Percentiles rank a stretch among this genome's conserved stretches.
These are phyloP conservation scores for Drosophila truncata DNA, from an alignment of 1,140 invertebrate genomes.

Conservation along the genomic window DNA sequence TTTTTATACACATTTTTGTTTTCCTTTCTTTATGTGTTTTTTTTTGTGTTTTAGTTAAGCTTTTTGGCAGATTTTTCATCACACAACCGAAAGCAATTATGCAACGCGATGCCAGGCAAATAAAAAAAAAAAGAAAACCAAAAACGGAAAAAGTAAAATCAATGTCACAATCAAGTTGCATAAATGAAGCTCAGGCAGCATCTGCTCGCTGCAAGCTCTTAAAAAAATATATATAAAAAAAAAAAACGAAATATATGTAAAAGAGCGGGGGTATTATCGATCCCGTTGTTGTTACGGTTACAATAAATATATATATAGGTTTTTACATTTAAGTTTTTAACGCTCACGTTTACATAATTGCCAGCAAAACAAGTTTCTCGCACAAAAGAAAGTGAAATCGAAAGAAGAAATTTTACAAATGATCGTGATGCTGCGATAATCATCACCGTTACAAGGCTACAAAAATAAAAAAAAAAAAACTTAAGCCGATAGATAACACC, in stretches of 20 bases:
- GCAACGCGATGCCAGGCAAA: conserved; percentile 25
- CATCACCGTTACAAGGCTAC: conserved; percentile 20
- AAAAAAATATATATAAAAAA: conserved; percentile 6
- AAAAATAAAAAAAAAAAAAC: conserved; percentile 14
- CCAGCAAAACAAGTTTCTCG: conserved; percentile 65
- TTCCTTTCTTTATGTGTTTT: background rate
- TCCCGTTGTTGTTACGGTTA: conserved; percentile 50
- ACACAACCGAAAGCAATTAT: conserved; percentile 46
- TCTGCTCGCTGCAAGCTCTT: conserved; percentile 1
- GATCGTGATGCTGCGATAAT: conserved; percentile 28
- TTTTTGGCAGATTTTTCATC: conserved; percentile 39
- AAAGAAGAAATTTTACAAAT: conserved; percentile 57
- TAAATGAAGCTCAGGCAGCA: conserved; percentile 56
- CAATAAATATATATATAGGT: conserved; percentile 39
- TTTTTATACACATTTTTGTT: conserved; percentile 2
- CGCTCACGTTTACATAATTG: conserved; percentile 67
- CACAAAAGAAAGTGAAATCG: conserved; percentile 75
- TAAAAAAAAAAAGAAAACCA: background rate
- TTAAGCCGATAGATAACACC: conserved; percentile 12
- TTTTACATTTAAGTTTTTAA: conserved; percentile 40
- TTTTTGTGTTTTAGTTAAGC: conserved; percentile 13
- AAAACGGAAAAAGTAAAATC: conserved; percentile 45
- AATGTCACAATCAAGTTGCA: conserved; percentile 69
- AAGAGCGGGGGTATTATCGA: conserved; percentile 8
- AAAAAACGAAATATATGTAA: background rate